Evolutionary conservation across 2,888 invertebrate species (phyloP).

Genomic region (Amblyjoppa fuscipennis): DNA sequence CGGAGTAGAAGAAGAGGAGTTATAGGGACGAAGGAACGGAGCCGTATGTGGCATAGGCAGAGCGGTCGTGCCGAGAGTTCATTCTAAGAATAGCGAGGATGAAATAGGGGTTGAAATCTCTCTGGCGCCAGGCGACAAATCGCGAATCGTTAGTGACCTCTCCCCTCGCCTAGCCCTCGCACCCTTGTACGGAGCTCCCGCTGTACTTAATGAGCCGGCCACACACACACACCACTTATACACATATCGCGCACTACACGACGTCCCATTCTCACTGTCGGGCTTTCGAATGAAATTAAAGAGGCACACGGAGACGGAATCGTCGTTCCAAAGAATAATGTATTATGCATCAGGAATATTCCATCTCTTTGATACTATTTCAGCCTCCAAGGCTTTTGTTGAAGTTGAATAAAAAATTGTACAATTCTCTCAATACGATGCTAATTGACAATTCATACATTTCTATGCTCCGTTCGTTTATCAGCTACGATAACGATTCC

Average conservation of each 20-base stretch:
- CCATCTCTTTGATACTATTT: constrained; percentile 23
- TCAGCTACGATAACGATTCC: too few species aligned
- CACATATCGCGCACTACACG: constrained; percentile 11
- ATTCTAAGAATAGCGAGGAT: constrained; percentile 71
- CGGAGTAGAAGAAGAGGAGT: constrained; percentile 30
- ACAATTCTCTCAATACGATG: too few species aligned
- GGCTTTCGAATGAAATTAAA: constrained; percentile 53
- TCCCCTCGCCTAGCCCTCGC: constrained; percentile 27
- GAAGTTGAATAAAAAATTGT: not conserved
- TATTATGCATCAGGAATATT: constrained; percentile 19
- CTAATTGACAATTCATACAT: too few species aligned
- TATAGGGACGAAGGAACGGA: not conserved
- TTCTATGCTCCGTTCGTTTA: too few species aligned
- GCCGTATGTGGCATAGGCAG: constrained; percentile 3
- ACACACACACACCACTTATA: constrained; percentile 38
- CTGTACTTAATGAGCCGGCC: constrained; percentile 61
- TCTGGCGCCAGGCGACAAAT: constrained; percentile 66
- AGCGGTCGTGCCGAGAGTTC: constrained; percentile 72
- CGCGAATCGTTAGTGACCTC: constrained; percentile 66
- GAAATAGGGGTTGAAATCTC: constrained; percentile 67
- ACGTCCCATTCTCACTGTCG: constrained; percentile 19
- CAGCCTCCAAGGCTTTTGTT: too few species aligned
- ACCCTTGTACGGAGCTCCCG: constrained; percentile 20
- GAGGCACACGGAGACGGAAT: constrained; percentile 9
- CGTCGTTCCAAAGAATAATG: constrained; percentile 10